These are phyloP conservation scores for Amphiprion ocellaris DNA, from an alignment of 2,113 vertebrate genomes.

Conservation along the genomic window DNA sequence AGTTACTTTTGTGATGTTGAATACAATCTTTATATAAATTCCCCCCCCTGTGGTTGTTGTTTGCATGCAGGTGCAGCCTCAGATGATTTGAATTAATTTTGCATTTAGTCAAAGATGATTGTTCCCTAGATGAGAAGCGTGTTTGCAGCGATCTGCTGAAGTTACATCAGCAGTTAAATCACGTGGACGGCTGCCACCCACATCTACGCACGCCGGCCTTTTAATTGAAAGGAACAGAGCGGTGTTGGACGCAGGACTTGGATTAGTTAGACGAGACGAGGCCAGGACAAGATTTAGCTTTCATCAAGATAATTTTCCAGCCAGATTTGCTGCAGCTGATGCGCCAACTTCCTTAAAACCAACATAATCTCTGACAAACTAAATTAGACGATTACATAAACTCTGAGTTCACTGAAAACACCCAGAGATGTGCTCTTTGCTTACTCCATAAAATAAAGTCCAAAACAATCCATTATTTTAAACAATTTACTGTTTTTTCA, in stretches of 20 bases:
- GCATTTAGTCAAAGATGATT: slow-evolving; percentile 36
- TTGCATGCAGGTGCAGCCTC: slow-evolving; percentile 6
- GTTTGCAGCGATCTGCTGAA: slow-evolving; percentile 15
- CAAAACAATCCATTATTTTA: too few species aligned
- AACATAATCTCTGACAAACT: slow-evolving; percentile 55
- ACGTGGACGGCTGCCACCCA: slow-evolving; percentile 18
- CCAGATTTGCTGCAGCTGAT: slow-evolving; percentile 48
- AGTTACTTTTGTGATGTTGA: too few species aligned
- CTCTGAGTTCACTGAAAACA: neutral
- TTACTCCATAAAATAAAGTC: too few species aligned
- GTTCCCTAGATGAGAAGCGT: neutral
- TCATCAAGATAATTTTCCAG: slow-evolving; percentile 62
- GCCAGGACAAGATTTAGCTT: slow-evolving; percentile 68
- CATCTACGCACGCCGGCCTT: slow-evolving; percentile 2
- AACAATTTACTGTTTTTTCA: too few species aligned
- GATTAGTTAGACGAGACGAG: slow-evolving; percentile 49
- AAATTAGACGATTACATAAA: slow-evolving; percentile 57
- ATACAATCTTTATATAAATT: too few species aligned
- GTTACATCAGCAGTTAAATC: slow-evolving; percentile 56
- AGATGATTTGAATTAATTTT: slow-evolving; percentile 56
- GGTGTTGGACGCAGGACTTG: slow-evolving; percentile 31
- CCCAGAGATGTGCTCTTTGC: neutral
- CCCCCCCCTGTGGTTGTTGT: too few species aligned
- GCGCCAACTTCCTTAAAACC: slow-evolving; percentile 59
- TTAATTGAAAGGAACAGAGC: slow-evolving; percentile 33